These are phyloP conservation scores for Pangasius djambal DNA, from an alignment of 2,797 vertebrate species.

Conservation along the genomic window DNA sequence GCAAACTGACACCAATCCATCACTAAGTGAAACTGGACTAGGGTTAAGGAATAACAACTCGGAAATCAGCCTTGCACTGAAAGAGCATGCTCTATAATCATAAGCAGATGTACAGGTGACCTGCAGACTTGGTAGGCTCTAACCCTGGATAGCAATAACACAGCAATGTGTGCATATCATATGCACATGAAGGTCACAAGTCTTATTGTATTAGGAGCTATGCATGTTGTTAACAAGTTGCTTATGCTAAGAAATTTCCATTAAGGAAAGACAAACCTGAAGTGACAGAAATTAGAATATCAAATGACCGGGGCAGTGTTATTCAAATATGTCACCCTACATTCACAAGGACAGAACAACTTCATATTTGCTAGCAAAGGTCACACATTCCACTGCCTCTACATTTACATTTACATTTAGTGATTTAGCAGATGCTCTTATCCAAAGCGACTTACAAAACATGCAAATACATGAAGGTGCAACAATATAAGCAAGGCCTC, in stretches of 20 bases:
- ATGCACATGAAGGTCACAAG: not conserved
- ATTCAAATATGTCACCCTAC: not conserved
- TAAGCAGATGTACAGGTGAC: not conserved
- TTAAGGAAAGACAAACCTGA: not conserved
- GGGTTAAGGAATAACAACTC: not conserved
- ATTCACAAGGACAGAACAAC: not conserved
- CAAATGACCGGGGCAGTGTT: not conserved
- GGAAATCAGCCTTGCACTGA: not conserved
- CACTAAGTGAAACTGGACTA: not conserved
- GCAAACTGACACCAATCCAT: not conserved
- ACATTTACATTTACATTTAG: constrained; percentile 7
- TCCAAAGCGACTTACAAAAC: not conserved
- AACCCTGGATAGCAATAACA: not conserved
- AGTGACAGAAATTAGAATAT: not conserved
- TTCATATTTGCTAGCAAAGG: constrained; percentile 61
- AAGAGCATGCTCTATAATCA: constrained; percentile 7
- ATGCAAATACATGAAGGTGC: not conserved
- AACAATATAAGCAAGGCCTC: not conserved
- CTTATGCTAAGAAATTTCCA: not conserved
- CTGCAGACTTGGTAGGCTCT: constrained; percentile 59
- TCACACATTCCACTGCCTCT: constrained; percentile 67
- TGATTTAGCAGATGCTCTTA: not conserved
- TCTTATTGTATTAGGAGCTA: not conserved
- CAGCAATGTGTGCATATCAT: not conserved
- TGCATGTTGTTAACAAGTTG: not conserved